These are phyloP conservation scores for Schmidtea mediterranea DNA, from an alignment of 1,140 invertebrate genomes.

Conservation along the genomic window DNA sequence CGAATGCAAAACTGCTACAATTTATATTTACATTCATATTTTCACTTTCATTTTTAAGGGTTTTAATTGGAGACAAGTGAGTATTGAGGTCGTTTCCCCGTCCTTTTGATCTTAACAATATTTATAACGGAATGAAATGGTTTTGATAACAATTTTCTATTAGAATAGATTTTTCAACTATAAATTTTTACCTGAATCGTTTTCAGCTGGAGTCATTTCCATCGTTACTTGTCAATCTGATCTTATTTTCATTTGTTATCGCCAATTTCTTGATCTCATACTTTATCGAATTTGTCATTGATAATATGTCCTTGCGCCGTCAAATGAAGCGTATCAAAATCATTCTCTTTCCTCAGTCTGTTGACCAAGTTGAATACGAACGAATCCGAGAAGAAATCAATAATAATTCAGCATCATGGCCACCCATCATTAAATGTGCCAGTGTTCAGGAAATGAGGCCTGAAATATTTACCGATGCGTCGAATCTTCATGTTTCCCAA, in stretches of 20 bases:
- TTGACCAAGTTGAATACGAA: background rate
- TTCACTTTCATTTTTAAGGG: no score
- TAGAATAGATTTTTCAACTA: no score
- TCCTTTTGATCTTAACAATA: no score
- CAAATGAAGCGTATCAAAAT: background rate
- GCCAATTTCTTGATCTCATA: background rate
- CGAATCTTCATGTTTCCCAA: no score
- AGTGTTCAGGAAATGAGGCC: background rate
- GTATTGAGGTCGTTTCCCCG: no score
- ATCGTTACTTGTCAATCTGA: background rate
- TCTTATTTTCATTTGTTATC: background rate
- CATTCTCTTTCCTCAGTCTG: background rate
- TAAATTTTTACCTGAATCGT: no score
- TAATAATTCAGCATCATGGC: background rate
- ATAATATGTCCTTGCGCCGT: background rate
- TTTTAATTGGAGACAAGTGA: no score
- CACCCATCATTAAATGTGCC: background rate
- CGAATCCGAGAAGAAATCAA: slow-evolving; percentile 4
- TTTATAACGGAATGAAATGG: no score
- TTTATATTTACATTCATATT: no score
- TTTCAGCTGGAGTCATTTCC: background rate
- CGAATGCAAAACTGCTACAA: no score
- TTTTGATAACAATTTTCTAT: no score
- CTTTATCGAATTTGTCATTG: background rate
- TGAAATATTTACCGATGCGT: background rate